Evolutionary conservation across 2,113 vertebrate species (phyloP).

Genomic region (Panurus biarmicus): DNA sequence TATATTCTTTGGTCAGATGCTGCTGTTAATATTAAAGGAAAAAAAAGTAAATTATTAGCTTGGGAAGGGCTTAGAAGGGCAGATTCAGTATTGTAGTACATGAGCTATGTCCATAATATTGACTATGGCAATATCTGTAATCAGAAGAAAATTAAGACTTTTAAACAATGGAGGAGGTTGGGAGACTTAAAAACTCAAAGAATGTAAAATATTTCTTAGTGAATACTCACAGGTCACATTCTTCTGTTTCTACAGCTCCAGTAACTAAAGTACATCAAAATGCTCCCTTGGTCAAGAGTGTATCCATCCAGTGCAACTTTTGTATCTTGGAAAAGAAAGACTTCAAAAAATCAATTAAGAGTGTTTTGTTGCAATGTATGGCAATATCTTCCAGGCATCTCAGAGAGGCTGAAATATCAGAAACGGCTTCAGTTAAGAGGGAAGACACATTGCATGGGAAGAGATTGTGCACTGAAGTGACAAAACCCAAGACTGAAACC

Average conservation of each 20-base stretch:
- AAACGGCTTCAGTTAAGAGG: not conserved
- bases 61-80: not conserved
- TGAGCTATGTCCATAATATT: not conserved
- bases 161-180: not conserved
- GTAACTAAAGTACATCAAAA: not conserved
- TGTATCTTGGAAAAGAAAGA: not conserved
- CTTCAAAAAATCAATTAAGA: not conserved
- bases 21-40: not conserved
- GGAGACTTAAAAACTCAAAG: not conserved
- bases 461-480: not conserved
- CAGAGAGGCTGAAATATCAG: not conserved
- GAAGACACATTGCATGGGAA: not conserved
- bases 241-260: not conserved
- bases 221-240: not conserved
- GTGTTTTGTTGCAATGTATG: not conserved
- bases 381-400: not conserved
- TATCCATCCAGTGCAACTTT: not conserved
- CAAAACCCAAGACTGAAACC: not conserved
- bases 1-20: not conserved
- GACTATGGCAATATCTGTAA: fast-evolving
- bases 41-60: not conserved
- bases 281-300: not conserved
- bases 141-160: not conserved
- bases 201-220: not conserved
- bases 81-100: not conserved